A percentile compares a stretch with the other conserved stretches of the same genome.
Evolutionary conservation across 2,113 vertebrate genomes (phyloP).

Genomic region (Lucifuga dentata): DNA sequence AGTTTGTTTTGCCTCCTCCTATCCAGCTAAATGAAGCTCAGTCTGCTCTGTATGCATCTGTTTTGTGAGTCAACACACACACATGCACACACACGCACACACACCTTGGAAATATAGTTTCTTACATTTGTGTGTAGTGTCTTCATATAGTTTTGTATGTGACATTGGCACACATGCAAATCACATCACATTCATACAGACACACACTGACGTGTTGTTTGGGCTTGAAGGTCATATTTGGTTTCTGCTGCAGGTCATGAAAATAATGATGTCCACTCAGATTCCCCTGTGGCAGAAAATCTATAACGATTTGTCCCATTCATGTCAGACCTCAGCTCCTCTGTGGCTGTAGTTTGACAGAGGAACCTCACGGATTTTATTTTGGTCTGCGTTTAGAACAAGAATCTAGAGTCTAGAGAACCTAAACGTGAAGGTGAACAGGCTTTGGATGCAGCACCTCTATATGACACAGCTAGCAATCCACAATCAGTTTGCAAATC

Average conservation of each 20-base stretch:
- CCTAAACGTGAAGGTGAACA: neutral
- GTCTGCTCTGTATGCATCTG: constrained; percentile 70
- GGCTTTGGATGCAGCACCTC: too few species aligned
- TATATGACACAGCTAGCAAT: too few species aligned
- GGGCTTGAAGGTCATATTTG: constrained; percentile 52
- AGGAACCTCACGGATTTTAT: neutral
- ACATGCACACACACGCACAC: neutral
- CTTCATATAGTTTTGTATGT: neutral
- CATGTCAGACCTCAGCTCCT: constrained; percentile 40
- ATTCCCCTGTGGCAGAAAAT: constrained; percentile 56
- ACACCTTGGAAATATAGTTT: neutral
- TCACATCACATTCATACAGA: constrained; percentile 1
- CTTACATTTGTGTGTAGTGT: constrained; percentile 9
- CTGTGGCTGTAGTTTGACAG: constrained; percentile 6
- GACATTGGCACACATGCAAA: too few species aligned
- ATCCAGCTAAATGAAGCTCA: constrained; percentile 65
- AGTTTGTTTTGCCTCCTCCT: constrained; percentile 56
- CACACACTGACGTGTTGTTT: constrained; percentile 27
- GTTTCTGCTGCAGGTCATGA: constrained; percentile 42
- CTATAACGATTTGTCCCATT: constrained; percentile 61
- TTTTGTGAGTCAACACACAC: constrained; percentile 43
- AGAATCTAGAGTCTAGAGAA: neutral
- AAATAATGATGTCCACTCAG: constrained; percentile 47
- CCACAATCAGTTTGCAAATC: too few species aligned
- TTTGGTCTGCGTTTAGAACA: neutral